phyloP scores from a whole-genome alignment of 2,888 invertebrate genomes.

The Iphiclides podalirius region DNA sequence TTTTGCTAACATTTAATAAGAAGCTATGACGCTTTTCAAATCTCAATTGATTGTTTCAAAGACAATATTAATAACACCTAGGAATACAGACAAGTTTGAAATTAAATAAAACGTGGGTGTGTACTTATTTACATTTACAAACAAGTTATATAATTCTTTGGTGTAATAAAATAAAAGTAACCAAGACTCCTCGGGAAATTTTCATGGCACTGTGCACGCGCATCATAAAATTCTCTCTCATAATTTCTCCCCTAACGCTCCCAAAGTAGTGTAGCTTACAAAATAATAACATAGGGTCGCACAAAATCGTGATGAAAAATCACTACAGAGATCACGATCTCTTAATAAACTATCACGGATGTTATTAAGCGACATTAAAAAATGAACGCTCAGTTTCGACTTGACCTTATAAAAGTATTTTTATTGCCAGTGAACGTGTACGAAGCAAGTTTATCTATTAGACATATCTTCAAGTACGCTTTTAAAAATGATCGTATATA shows the following conservation, averaged over 20 bases:
- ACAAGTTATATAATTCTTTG: too few relatives aligned
- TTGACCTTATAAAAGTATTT: slow-evolving; percentile 15
- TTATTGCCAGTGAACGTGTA: neutral
- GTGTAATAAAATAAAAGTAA: too few relatives aligned
- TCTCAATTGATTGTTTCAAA: neutral
- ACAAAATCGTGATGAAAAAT: slow-evolving; percentile 11
- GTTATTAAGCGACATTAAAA: slow-evolving; percentile 9
- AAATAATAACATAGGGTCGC: neutral
- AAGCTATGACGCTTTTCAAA: too few relatives aligned
- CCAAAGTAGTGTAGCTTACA: too few relatives aligned
- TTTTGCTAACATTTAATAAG: too few relatives aligned
- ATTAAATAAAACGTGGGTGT: neutral
- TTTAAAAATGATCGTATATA: neutral
- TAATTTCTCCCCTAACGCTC: too few relatives aligned
- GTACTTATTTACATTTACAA: too few relatives aligned
- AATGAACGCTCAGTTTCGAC: neutral
- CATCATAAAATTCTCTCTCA: too few relatives aligned
- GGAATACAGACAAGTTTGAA: neutral
- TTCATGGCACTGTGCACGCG: too few relatives aligned
- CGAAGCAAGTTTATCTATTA: slow-evolving; percentile 5
- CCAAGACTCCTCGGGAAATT: too few relatives aligned
- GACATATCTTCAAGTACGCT: neutral
- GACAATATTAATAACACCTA: too few relatives aligned
- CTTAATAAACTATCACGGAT: slow-evolving; percentile 13
- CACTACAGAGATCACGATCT: slow-evolving; percentile 7